Evolutionary conservation across 2,113 vertebrate species (phyloP).

Genomic region (Melospiza melodia): DNA sequence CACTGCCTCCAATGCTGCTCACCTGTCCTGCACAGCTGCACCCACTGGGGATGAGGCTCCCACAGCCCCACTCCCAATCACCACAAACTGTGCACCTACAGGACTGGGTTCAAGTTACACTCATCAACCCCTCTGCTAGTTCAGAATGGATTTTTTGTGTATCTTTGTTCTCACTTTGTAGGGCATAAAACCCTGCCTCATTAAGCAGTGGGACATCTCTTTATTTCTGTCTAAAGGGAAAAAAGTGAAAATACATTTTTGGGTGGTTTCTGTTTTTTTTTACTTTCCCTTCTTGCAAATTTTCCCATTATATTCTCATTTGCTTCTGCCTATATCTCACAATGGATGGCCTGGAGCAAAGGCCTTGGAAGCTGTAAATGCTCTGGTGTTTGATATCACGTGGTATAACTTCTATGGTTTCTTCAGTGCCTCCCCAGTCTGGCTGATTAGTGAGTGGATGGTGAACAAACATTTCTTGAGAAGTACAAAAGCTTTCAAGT

Average conservation of each 20-base stretch:
- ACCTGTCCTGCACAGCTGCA: neutral
- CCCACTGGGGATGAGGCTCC: no score
- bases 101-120: neutral
- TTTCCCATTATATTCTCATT: neutral
- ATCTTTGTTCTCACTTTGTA: neutral
- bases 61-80: neutral
- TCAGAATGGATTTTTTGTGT: no score
- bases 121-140: neutral
- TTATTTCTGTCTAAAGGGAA: neutral
- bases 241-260: neutral
- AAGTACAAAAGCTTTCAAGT: neutral
- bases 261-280: no score
- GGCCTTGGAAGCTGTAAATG: neutral
- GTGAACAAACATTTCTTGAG: neutral
- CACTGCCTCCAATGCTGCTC: accelerated
- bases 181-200: neutral
- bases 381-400: neutral
- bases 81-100: neutral
- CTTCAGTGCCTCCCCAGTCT: neutral
- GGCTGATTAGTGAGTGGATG: accelerated
- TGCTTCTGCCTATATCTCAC: neutral
- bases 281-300: neutral
- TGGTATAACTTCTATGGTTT: neutral
- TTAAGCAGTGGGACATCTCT: neutral
- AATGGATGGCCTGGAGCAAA: neutral